phyloP scores from a whole-genome alignment of 2,888 invertebrate species.

The Steinernema hermaphroditum region DNA sequence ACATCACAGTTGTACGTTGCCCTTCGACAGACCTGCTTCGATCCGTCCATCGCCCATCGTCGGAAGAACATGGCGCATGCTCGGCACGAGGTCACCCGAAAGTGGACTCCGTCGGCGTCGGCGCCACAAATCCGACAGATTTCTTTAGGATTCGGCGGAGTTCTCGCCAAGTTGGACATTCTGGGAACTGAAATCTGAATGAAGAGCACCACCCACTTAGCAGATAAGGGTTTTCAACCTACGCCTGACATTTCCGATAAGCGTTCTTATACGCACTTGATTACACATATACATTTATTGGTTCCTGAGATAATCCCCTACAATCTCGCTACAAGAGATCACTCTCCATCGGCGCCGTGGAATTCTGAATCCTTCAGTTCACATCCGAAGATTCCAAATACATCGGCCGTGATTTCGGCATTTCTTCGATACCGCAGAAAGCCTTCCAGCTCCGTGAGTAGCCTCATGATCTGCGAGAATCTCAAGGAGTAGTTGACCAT shows the following conservation, averaged over 20 bases:
- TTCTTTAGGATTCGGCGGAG: too few species aligned
- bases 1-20: not conserved
- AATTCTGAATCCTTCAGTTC: not conserved
- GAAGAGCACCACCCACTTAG: too few species aligned
- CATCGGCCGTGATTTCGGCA: not conserved
- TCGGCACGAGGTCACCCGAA: slow-evolving; percentile 33
- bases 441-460: not conserved
- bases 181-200: too few species aligned
- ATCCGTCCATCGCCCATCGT: not conserved
- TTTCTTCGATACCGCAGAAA: not conserved
- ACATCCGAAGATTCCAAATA: not conserved
- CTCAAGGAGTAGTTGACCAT: slow-evolving; percentile 17
- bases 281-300: too few species aligned
- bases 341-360: not conserved
- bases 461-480: not conserved
- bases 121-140: slow-evolving; percentile 31
- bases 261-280: too few species aligned
- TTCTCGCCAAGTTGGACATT: too few species aligned
- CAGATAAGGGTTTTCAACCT: too few species aligned
- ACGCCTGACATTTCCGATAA: too few species aligned
- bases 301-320: too few species aligned
- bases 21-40: not conserved
- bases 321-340: too few species aligned
- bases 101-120: slow-evolving; percentile 27
- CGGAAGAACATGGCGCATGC: slow-evolving; percentile 35